Evolutionary conservation across 2,888 invertebrate genomes (phyloP), one percentile per base, ranked within the genome.

Genomic region (Ariolimax columbianus): DNA sequence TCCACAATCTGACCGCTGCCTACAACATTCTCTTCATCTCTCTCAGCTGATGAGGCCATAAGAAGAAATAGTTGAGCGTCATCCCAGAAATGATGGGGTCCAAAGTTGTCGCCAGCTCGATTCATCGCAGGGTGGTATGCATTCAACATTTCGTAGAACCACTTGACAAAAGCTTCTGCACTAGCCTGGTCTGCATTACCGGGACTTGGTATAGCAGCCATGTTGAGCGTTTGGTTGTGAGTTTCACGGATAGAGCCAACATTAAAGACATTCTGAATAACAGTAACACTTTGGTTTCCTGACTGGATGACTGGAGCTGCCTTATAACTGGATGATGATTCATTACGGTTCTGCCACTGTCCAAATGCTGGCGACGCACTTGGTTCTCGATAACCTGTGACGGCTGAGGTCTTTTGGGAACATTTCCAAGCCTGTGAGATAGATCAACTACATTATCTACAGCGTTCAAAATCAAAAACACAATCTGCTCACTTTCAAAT

Each of bases 131-230:
- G 90, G 82, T 92, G 90, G 63, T 89, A 86, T 0, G 92, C 89
- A 85, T 93, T 93, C 40, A 93, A 86, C 68, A 91, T 89, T 51
- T 89, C 87, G 81, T 90, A 93, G 85, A 92, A 93, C 93, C 93
- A 93, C 4, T 78, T 78, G 0, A 88, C 89, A 89, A 93, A 93
- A 11, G 88, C 89, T 81, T 91, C 88, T 43, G 91, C 92, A 17
- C 92, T 82, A 30, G 66, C 66, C 70, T 91, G 91, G 36, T 88
- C 79, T 26, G 70, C 30, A 30, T 36, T 51, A 26, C n/a, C n/a
- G 17, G 30, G 7, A 23, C 26, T 9, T n/a, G 43, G 2, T 7
- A 63, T 23, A 33, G n/a, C 33, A 0, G 51, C n/a, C 38, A 55
- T 1, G 38, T 75, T 51, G 19, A 11, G 3, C 6, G 47, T 47